Conservation (phyloP, 1,140 invertebrate genomes). For the Diabrotica undecimpunctata region DNA sequence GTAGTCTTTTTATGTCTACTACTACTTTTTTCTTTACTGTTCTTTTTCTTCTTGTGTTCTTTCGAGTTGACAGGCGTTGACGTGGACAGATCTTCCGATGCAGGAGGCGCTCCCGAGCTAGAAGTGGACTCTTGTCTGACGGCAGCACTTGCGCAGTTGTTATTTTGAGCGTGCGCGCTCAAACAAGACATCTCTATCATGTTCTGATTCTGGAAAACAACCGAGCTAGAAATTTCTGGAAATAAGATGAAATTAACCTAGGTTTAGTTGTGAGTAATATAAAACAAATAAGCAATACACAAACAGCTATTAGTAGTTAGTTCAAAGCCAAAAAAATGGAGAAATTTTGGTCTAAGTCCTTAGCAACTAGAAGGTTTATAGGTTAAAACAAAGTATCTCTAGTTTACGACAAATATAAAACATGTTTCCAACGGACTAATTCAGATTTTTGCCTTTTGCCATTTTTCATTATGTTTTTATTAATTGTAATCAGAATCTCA, state of each 20-base stretch:
- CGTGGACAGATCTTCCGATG: background rate
- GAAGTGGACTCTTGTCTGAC: slow-evolving; percentile 9
- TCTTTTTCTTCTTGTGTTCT: slow-evolving; percentile 5
- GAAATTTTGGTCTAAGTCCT: background rate
- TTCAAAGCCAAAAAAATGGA: slow-evolving; percentile 23
- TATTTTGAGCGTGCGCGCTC: slow-evolving; percentile 17
- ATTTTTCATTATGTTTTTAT: too few species aligned
- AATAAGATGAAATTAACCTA: slow-evolving; percentile 48
- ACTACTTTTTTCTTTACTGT: slow-evolving; percentile 13
- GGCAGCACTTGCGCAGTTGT: slow-evolving; percentile 15
- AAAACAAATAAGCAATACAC: slow-evolving; percentile 29
- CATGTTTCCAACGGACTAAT: too few species aligned
- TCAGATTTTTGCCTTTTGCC: too few species aligned
- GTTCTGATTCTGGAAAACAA: slow-evolving; percentile 50
- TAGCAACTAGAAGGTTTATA: too few species aligned
- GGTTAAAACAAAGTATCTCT: too few species aligned
- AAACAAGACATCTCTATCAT: slow-evolving; percentile 54
- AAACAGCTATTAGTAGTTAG: slow-evolving; percentile 37
- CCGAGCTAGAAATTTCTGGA: slow-evolving; percentile 50
- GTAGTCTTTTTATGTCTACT: slow-evolving; percentile 3
- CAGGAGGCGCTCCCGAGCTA: background rate
- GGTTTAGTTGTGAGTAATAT: slow-evolving; percentile 46
- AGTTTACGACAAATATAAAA: too few species aligned
- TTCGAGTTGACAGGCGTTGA: slow-evolving; percentile 13
- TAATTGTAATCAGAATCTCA: too few species aligned